Base-by-base conservation (phyloP, 2,113 vertebrate species). In the Gymnarchus niloticus region DNA sequence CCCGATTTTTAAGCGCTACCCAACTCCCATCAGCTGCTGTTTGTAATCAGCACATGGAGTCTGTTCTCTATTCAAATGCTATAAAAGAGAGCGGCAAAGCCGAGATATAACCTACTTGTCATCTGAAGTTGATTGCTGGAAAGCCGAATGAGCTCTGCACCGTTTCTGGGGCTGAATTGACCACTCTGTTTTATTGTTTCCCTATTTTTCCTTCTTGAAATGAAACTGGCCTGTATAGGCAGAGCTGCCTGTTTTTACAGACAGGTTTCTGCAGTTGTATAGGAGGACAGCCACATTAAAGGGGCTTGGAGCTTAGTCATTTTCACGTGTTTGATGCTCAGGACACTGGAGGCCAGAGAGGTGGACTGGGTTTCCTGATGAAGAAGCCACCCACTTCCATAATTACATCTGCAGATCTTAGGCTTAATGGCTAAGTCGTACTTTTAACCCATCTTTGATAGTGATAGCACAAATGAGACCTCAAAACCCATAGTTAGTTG, bases 1-100 rank as follows among this genome's bases (percentile, higher is more conserved):
- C 33, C 83, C n/a, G 44, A 81, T 23, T 84, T 85, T 88, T 56
- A 41, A 41, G 41, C 9, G 33, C 65, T 73, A 56, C 51, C 85
- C 61, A 73, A 48, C 56, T 56, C 49, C 54, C 9, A 49, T 86
- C 52, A 6, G 23, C 21, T 56, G 59, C 57, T n/a, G 59, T 12
- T 46, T 59, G 21, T 14, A 61, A 9, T 56, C 12, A 4, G 33
- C 5, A 44, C 52, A 25, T 28, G 54, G 21, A 69, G 59, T 28
- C 48, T 48, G 48, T 4, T 33, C 83, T 52, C 7, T 8, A 37
- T 25, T 81, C 28, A 81, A 28, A 81, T 49, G 6, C 23, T 21
- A 28, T 2, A 81, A n/a, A 14, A 12, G 5, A n/a, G 46, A 12
- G n/a, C 1, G 48, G 48, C n/a, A 21, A 49, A 6, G 21, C n/a